phyloP scores from a whole-genome alignment of 2,113 vertebrate species.

The Notarius lentiginosus region DNA sequence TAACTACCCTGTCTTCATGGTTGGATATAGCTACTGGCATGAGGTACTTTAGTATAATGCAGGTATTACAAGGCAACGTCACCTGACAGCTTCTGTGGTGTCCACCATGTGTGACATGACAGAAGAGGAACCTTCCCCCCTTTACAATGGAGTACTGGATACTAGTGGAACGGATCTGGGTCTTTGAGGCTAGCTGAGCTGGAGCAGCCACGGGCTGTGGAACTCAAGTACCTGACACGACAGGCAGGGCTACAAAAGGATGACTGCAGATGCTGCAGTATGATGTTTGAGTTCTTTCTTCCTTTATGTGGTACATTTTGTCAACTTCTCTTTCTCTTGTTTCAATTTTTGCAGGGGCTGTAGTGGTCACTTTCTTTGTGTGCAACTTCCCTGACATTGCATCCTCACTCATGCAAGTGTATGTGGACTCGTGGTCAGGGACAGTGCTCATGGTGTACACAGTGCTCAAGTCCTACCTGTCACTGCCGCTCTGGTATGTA shows the following conservation, averaged over 20 bases:
- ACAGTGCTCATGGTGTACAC: conserved; percentile 68
- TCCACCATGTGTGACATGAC: conserved; percentile 77
- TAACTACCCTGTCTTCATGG: conserved; percentile 63
- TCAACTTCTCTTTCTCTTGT: conserved; percentile 16
- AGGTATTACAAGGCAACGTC: conserved; percentile 68
- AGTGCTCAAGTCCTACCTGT: conserved; percentile 72
- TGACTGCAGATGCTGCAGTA: not conserved
- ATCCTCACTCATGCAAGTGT: conserved; percentile 76
- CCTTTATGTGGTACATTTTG: not conserved
- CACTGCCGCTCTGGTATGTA: conserved; percentile 77
- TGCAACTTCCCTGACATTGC: conserved; percentile 77
- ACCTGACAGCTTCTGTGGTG: conserved; percentile 61
- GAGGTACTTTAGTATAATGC: conserved; percentile 68
- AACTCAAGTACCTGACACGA: not conserved
- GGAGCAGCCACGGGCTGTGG: too few species aligned
- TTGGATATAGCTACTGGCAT: conserved; percentile 67
- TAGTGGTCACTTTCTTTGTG: conserved; percentile 73
- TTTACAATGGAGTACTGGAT: conserved; percentile 67
- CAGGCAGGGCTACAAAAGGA: not conserved
- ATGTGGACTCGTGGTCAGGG: conserved; percentile 70
- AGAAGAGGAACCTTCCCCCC: conserved; percentile 66
- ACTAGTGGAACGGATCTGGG: not conserved
- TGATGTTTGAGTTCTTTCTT: not conserved
- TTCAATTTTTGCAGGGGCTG: conserved; percentile 65
- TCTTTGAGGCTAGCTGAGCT: not conserved